Evolutionary conservation across 2,888 invertebrate genomes (phyloP), one percentile per base, ranked within the genome.

Genomic region (Xylocampa areola): DNA sequence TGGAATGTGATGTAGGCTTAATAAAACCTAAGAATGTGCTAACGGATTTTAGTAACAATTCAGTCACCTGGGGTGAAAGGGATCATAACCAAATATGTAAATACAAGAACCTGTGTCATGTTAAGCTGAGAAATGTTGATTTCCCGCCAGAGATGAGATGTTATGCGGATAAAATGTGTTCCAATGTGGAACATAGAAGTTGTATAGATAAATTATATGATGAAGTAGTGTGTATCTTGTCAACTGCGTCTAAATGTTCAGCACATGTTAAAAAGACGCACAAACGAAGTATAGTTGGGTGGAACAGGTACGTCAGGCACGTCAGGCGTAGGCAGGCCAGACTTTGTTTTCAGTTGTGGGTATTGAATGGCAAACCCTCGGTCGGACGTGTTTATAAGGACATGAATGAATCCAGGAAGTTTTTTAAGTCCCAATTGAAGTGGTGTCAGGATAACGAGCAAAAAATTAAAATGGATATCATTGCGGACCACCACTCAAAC

Each of bases 291-390:
- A n/a, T 33, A 33, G 16, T 16, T 8, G 37, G 23, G 13, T 37
- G 37, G 37, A 37, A 37, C n/a, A 41, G 27, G 19, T 25, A 41
- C 11, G 30, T 30, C 17, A 30, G 41, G 30, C 17, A 29, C n/a
- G n/a, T n/a, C 0, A 23, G 17, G 5, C 30, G 30, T 11, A 17
- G 2, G n/a, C 3, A 3, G 30, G 41, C 41, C 10, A 30, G 41
- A 11, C 41, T 17, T 16, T 29, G 19, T 2, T 41, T 14, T 30
- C 5, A n/a, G 14, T 4, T 2, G 17, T 41, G 29, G 29, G 16
- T 41, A 19, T 0, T 19, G 10, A 11, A 14, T n/a, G 41, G 41
- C 0, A 41, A 41, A 30, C 41, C 41, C 6, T n/a, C 19, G 5
- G n/a, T 2, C 23, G 41, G 29, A 19, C 2, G 6, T 30, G 16